Conservation (phyloP, 1,140 invertebrate genomes). For the Drosophila ambigua region DNA sequence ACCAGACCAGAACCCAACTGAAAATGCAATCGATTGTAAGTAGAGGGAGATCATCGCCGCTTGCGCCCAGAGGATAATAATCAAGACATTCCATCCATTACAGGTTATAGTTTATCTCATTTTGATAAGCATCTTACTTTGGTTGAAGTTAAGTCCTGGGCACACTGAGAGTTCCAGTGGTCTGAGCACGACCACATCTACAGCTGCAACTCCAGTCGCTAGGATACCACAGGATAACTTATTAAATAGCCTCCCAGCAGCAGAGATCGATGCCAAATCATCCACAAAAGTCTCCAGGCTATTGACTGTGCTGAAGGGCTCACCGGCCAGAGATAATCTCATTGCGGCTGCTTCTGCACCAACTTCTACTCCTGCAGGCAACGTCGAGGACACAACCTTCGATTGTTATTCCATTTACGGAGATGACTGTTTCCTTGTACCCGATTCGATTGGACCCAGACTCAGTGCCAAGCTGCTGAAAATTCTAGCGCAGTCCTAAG, state of each 20-base stretch:
- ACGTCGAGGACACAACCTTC: constrained; percentile 11
- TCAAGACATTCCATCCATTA: background rate
- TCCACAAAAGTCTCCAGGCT: constrained; percentile 11
- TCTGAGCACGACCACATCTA: background rate
- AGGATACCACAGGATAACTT: constrained; percentile 6
- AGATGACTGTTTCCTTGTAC: constrained; percentile 9
- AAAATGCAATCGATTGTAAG: constrained; percentile 68
- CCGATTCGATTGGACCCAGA: constrained; percentile 22
- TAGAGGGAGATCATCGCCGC: constrained; percentile 7
- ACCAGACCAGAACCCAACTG: constrained; percentile 34
- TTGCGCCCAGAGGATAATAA: constrained; percentile 4
- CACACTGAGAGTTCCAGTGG: background rate
- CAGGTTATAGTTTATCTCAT: constrained; percentile 20
- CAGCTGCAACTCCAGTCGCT: background rate
- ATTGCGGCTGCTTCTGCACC: background rate
- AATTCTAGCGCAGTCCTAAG: constrained; percentile 4
- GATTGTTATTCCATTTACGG: constrained; percentile 15
- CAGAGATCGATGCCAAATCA: background rate
- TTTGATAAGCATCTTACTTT: constrained; percentile 17
- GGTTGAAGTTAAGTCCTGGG: constrained; percentile 16
- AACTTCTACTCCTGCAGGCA: background rate
- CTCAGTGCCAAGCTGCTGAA: constrained; percentile 38
- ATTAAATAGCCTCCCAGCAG: constrained; percentile 2
- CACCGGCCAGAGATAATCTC: background rate
- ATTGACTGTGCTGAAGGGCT: constrained; percentile 5